Conservation (phyloP, 2,888 invertebrate genomes). For the Entomobrya proxima region DNA sequence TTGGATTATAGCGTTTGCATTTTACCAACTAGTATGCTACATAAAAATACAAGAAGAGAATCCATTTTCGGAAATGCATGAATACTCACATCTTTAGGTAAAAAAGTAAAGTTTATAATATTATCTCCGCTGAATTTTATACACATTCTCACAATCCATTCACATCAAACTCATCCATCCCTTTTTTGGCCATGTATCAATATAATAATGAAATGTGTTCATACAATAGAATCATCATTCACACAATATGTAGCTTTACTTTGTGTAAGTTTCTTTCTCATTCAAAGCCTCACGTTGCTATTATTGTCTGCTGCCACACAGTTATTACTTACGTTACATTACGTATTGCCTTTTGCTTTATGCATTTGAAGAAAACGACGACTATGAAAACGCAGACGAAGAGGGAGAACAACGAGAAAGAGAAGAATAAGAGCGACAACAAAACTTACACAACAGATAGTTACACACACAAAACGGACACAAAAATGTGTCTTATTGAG, state of each 20-base stretch:
- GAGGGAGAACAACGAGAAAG: constrained; percentile 34
- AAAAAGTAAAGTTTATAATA: neutral
- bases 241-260: constrained; percentile 58
- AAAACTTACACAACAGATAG: constrained; percentile 65
- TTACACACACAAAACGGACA: constrained; percentile 61
- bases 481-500: constrained; percentile 67
- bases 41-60: too few relatives aligned
- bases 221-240: constrained; percentile 67
- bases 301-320: constrained; percentile 58
- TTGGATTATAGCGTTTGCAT: neutral
- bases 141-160: constrained; percentile 20
- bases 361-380: constrained; percentile 53
- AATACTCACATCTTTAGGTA: neutral
- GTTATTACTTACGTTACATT: constrained; percentile 69
- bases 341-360: constrained; percentile 66
- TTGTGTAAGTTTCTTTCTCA: constrained; percentile 49
- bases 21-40: too few relatives aligned
- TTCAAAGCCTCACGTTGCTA: constrained; percentile 61
- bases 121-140: constrained; percentile 17
- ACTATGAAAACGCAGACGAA: neutral
- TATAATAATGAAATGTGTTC: constrained; percentile 65
- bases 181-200: constrained; percentile 68
- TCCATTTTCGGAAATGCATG: neutral
- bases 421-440: constrained; percentile 63
- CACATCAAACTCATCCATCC: constrained; percentile 55